A percentile compares a stretch with the other conserved stretches of the same genome.
These are phyloP conservation scores for Dicyrtoma fusca DNA, from an alignment of 2,888 invertebrate genomes.

Conservation along the genomic window DNA sequence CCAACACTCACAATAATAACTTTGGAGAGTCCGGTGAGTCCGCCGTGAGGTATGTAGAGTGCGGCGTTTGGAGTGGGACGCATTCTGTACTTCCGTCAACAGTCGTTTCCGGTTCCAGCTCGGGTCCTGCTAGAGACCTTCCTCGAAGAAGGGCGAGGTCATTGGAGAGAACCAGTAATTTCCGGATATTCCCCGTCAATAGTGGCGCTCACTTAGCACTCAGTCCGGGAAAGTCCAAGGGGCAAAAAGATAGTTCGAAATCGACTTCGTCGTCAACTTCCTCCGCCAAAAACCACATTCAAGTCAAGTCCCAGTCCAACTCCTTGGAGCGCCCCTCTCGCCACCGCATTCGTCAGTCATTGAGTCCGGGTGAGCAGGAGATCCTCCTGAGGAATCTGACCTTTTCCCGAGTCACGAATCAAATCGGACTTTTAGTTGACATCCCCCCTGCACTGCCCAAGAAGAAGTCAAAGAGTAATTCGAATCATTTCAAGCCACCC, in stretches of 20 bases:
- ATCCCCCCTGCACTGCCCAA: slow-evolving; percentile 27
- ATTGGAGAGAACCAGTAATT: slow-evolving; percentile 47
- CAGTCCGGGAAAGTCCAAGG: background rate
- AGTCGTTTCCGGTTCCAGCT: too few species aligned
- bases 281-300: background rate
- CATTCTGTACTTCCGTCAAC: background rate
- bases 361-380: slow-evolving; percentile 52
- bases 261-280: background rate
- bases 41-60: slow-evolving; percentile 51
- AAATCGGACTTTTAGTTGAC: background rate
- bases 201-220: background rate
- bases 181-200: slow-evolving; percentile 37
- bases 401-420: background rate
- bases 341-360: slow-evolving; percentile 44
- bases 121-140: background rate
- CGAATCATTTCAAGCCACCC: slow-evolving; percentile 36
- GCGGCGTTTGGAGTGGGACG: slow-evolving; percentile 35
- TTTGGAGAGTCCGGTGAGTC: slow-evolving; percentile 36
- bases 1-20: slow-evolving; percentile 53
- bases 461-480: slow-evolving; percentile 3
- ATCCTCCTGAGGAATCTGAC: slow-evolving; percentile 51
- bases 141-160: slow-evolving; percentile 43
- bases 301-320: slow-evolving; percentile 3
- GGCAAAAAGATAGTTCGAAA: background rate
- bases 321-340: slow-evolving; percentile 38